Evolutionary conservation across 2,888 invertebrate genomes (phyloP).

Genomic region (Autographa gamma): DNA sequence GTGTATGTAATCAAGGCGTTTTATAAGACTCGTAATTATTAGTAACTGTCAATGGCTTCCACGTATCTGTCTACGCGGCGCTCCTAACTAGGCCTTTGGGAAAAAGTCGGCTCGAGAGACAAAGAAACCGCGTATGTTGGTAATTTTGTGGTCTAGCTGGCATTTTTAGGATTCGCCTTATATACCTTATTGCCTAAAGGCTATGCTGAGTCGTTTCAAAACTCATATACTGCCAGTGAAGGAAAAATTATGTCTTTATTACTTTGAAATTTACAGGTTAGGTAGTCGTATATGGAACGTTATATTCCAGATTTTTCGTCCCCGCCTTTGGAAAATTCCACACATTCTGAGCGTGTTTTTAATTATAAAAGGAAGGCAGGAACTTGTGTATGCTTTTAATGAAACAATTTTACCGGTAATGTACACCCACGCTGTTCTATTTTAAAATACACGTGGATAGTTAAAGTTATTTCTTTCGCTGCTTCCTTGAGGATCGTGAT

Average conservation of each 20-base stretch:
- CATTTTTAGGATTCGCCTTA: background rate
- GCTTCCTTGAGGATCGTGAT: background rate
- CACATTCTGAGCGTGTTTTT: conserved; percentile 34
- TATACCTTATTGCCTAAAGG: background rate
- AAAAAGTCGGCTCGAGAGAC: background rate
- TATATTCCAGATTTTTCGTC: conserved; percentile 26
- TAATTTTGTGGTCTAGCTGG: conserved; percentile 4
- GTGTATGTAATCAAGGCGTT: too few species aligned
- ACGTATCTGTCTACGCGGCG: background rate
- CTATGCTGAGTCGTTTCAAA: background rate
- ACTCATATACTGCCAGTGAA: background rate
- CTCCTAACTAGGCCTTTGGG: too few species aligned
- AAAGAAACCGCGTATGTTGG: conserved; percentile 3
- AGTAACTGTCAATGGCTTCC: background rate
- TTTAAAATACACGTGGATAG: background rate
- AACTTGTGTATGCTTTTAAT: conserved; percentile 13
- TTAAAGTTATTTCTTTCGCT: background rate
- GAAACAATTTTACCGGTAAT: conserved; percentile 8
- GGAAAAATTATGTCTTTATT: background rate
- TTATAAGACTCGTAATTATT: background rate
- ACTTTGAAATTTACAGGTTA: background rate
- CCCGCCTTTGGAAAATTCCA: conserved; percentile 23
- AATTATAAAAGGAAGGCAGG: conserved; percentile 36
- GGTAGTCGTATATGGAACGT: conserved; percentile 8
- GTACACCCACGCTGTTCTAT: background rate